Conservation (phyloP, 2,888 invertebrate genomes). For the Thecophora atra region DNA sequence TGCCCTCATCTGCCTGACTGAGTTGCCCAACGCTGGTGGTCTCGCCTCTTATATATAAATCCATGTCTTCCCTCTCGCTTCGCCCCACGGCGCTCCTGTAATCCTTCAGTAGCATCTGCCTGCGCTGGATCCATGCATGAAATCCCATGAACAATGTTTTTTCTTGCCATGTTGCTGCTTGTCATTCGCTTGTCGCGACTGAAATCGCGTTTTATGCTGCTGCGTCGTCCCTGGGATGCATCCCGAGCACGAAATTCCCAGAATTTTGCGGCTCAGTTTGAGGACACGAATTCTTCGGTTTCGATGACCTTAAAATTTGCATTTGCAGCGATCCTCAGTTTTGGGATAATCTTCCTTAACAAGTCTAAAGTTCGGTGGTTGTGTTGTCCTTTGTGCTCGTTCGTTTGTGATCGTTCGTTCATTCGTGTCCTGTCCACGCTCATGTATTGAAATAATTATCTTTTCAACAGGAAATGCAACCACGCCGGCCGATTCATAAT, state of each 20-base stretch:
- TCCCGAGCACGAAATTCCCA: constrained; percentile 33
- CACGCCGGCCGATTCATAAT: background rate
- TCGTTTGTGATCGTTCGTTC: background rate
- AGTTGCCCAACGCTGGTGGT: constrained; percentile 24
- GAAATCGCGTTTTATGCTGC: constrained; percentile 26
- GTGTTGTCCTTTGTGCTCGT: background rate
- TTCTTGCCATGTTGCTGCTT: background rate
- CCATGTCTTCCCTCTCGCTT: constrained; percentile 34
- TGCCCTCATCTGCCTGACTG: background rate
- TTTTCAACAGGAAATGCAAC: constrained; percentile 17
- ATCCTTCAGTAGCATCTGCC: constrained; percentile 29
- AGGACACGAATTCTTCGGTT: constrained; percentile 25
- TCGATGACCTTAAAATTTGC: constrained; percentile 34
- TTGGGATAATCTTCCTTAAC: background rate
- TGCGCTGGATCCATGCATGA: constrained; percentile 29
- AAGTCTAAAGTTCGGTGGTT: constrained; percentile 1
- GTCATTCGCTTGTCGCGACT: constrained; percentile 28
- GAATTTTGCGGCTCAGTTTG: constrained; percentile 2
- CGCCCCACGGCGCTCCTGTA: constrained; percentile 55
- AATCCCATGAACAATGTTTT: constrained; percentile 44
- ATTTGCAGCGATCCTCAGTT: background rate
- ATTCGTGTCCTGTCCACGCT: background rate
- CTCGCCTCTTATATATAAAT: background rate
- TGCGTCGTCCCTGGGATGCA: constrained; percentile 18
- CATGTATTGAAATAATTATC: constrained; percentile 7